Evolutionary conservation across 1,140 invertebrate species (phyloP).

Genomic region (Drosophila nannoptera): DNA sequence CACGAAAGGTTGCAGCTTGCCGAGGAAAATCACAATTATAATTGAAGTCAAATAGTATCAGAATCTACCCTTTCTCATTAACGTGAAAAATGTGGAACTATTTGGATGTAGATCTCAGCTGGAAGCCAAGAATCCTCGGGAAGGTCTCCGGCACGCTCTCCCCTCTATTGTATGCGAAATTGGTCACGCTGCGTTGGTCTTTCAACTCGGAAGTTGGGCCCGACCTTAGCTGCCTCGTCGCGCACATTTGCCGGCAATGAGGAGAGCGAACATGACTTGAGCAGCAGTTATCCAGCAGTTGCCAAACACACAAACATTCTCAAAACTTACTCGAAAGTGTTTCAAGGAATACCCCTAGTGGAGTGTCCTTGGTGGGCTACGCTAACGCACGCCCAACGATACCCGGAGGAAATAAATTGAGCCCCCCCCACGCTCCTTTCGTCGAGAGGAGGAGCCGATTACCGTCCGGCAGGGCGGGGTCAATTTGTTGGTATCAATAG

Average conservation of each 20-base stretch:
- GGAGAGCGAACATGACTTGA: constrained; percentile 19
- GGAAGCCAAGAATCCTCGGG: not conserved
- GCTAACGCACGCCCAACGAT: constrained; percentile 21
- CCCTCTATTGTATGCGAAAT: too few relatives aligned
- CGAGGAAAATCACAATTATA: too few relatives aligned
- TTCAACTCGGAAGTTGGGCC: constrained; percentile 12
- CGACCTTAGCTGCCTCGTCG: constrained; percentile 51
- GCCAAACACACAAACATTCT: constrained; percentile 3
- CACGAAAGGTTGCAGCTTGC: constrained; percentile 35
- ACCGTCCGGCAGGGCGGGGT: not conserved
- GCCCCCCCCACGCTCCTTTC: constrained; percentile 9
- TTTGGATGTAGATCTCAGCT: not conserved
- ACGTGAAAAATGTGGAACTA: too few relatives aligned
- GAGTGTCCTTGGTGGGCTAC: too few relatives aligned
- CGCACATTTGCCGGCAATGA: constrained; percentile 62
- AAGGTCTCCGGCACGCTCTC: too few relatives aligned
- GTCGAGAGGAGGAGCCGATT: not conserved
- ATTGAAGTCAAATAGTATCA: too few relatives aligned
- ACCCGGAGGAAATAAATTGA: constrained; percentile 28
- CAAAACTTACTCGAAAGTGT: constrained; percentile 29
- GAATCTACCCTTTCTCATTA: too few relatives aligned
- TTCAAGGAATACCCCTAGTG: constrained; percentile 42
- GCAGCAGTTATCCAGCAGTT: not conserved
- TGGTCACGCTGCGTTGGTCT: constrained; percentile 60
- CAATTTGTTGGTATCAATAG: not conserved